Percentiles rank a stretch among this genome's conserved stretches.
phyloP scores from a whole-genome alignment of 2,113 vertebrate species.

The Chitala chitala region DNA sequence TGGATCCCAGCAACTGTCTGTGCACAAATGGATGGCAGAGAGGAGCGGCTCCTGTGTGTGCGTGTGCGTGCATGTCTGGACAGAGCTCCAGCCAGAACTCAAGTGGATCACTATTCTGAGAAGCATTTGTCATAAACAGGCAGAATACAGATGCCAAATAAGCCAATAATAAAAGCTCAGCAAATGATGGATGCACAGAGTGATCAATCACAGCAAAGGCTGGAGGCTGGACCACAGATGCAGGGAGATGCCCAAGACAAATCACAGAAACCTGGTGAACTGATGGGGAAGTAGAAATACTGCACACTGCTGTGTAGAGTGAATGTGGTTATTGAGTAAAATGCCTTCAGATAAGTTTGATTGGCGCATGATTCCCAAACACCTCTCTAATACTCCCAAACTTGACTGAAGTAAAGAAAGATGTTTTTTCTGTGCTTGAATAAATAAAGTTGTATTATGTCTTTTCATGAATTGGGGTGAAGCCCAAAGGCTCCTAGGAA shows the following conservation, averaged over 20 bases:
- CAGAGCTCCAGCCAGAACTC: constrained; percentile 1
- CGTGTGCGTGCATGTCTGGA: constrained; percentile 6
- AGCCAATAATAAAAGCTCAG: neutral
- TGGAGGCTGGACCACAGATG: neutral
- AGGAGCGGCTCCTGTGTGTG: neutral
- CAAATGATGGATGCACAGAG: neutral
- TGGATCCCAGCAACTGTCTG: neutral
- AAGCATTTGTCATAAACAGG: neutral
- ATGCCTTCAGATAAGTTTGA: neutral
- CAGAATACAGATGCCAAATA: neutral
- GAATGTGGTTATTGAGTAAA: neutral
- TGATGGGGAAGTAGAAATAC: neutral
- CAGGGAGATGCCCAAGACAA: neutral
- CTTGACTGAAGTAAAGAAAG: constrained; percentile 2
- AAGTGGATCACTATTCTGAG: constrained; percentile 12
- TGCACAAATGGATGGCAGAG: neutral
- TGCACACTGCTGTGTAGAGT: neutral
- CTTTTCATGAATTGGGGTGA: constrained; percentile 1
- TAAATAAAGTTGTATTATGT: constrained; percentile 14
- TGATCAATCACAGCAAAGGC: neutral
- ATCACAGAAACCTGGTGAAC: neutral
- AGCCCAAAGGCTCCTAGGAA: neutral
- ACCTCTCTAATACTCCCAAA: neutral
- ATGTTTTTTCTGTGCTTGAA: constrained; percentile 15
- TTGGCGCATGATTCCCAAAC: constrained; percentile 6